Evolutionary conservation across 2,797 vertebrate species (phyloP).

Genomic region (Chloroceryle amazona): DNA sequence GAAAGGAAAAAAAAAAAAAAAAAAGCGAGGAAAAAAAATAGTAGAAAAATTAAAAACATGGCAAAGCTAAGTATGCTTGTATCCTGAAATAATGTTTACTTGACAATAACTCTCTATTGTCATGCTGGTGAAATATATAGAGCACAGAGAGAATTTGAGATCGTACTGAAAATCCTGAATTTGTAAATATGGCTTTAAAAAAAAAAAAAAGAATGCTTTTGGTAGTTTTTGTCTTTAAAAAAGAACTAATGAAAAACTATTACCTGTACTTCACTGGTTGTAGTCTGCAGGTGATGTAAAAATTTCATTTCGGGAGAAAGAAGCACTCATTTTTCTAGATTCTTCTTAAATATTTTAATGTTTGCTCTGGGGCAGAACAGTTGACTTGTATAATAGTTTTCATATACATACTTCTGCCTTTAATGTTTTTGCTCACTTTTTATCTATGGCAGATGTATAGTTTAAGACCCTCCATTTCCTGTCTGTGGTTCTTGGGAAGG

Average conservation of each 20-base stretch:
- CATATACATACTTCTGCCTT: background rate
- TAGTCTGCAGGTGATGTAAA: background rate
- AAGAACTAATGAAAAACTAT: background rate
- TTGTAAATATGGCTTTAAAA: background rate
- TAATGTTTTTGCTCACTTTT: background rate
- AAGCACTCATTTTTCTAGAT: background rate
- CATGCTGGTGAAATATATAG: background rate
- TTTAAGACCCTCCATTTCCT: background rate
- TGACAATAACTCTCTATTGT: background rate
- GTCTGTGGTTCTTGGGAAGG: background rate
- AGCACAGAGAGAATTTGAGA: background rate
- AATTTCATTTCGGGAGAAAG: background rate
- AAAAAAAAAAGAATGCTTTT: no score
- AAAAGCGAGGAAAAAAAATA: background rate
- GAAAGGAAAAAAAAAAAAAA: background rate
- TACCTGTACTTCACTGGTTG: background rate
- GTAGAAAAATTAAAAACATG: background rate
- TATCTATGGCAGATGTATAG: background rate
- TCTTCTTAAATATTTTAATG: background rate
- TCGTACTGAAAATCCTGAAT: background rate
- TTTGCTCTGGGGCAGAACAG: background rate
- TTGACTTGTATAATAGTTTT: background rate
- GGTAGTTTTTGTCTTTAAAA: background rate
- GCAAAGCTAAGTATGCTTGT: background rate
- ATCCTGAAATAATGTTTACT: background rate